Conservation (phyloP, 2,797 vertebrate genomes). For the Nyctibius grandis region DNA sequence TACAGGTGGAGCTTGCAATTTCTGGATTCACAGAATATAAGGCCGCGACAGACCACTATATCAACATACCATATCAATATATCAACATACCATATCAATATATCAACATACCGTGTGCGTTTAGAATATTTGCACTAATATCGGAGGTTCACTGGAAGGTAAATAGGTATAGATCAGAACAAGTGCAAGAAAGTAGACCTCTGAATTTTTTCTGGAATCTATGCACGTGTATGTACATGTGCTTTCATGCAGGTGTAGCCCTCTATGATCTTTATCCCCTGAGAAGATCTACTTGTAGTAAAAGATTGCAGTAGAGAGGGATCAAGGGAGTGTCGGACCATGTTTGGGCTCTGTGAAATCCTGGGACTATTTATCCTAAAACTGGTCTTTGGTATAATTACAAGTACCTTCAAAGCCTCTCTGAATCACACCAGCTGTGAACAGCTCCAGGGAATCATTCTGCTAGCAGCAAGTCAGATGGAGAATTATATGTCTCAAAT, state of each 20-base stretch:
- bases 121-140: neutral
- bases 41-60: fast-evolving
- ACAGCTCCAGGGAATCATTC: neutral
- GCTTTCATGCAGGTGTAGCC: neutral
- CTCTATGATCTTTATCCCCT: neutral
- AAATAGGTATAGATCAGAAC: neutral
- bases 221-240: fast-evolving
- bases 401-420: neutral
- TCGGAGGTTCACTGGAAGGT: neutral
- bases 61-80: neutral
- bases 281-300: neutral
- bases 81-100: neutral
- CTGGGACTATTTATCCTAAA: neutral
- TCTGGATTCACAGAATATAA: neutral
- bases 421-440: neutral
- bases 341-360: neutral
- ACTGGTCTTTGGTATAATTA: neutral
- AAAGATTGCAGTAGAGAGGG: neutral
- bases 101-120: fast-evolving
- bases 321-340: neutral
- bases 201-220: neutral
- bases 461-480: neutral
- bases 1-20: neutral
- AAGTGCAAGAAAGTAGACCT: neutral
- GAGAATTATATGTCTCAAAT: neutral